Evolutionary conservation across 1,140 invertebrate species (phyloP).

Genomic region (Pseudomyrmex pallidus): DNA sequence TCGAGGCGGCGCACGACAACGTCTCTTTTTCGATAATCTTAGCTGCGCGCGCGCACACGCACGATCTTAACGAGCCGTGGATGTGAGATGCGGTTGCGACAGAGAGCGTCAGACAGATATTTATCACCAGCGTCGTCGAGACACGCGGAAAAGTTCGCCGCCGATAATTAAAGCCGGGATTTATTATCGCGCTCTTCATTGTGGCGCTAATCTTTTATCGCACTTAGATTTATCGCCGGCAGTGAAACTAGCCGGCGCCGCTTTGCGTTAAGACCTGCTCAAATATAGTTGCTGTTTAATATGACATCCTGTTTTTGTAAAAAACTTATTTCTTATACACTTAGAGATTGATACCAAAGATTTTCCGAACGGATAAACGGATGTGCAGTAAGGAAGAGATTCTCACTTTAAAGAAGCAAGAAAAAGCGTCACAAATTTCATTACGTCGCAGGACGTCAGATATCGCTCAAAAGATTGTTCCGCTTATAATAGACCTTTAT

Average conservation of each 20-base stretch:
- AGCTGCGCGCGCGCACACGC: neutral
- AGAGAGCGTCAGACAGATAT: constrained; percentile 52
- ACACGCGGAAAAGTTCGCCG: constrained; percentile 56
- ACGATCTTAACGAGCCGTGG: constrained; percentile 54
- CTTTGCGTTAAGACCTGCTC: neutral
- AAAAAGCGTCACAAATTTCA: neutral
- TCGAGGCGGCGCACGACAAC: constrained; percentile 29
- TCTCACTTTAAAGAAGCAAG: too few species aligned
- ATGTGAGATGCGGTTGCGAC: constrained; percentile 56
- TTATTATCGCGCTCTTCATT: constrained; percentile 59
- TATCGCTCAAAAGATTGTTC: neutral
- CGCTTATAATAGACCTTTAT: constrained; percentile 7
- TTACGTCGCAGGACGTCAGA: neutral
- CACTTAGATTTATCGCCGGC: constrained; percentile 48
- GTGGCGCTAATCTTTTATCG: constrained; percentile 59
- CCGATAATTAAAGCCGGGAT: constrained; percentile 59
- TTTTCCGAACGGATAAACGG: neutral
- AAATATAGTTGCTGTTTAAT: neutral
- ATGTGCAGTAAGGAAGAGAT: too few species aligned
- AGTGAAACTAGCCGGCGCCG: constrained; percentile 16
- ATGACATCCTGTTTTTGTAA: neutral
- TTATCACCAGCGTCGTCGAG: constrained; percentile 52
- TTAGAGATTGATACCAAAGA: neutral
- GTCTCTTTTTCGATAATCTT: constrained; percentile 60
- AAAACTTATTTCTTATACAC: neutral